Base-by-base conservation (phyloP, 37 sponge, comb jelly and placozoan species). In the Dysidea cf. avara region DNA sequence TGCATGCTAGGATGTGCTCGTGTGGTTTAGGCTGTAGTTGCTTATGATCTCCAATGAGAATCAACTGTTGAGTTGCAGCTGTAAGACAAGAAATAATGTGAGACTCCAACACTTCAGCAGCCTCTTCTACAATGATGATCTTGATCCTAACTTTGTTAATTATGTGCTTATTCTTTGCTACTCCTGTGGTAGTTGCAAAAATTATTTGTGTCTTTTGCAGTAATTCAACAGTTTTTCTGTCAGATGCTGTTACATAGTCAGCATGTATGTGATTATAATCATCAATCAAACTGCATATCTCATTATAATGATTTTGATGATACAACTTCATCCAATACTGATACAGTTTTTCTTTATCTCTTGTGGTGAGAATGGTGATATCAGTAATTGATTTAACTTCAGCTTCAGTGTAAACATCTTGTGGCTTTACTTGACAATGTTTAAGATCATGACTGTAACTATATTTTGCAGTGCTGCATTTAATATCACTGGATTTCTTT, bases 21-120 rank as follows among this genome's bases (percentile, higher is more conserved):
- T 92, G 83, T 1, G 80, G 80, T 54, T 86, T 83, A 7, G 97
- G n/a, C n/a, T n/a, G n/a, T n/a, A n/a, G n/a, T n/a, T n/a, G n/a
- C n/a, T n/a, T n/a, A n/a, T n/a, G n/a, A n/a, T n/a, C n/a, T n/a
- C n/a, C n/a, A n/a, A n/a, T n/a, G n/a, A n/a, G n/a, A n/a, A n/a
- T n/a, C n/a, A n/a, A n/a, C n/a, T n/a, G n/a, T n/a, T n/a, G n/a
- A n/a, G n/a, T n/a, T n/a, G n/a, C n/a, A n/a, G n/a, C n/a, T n/a
- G n/a, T n/a, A n/a, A n/a, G n/a, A n/a, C n/a, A n/a, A n/a, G n/a
- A n/a, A n/a, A n/a, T n/a, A n/a, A n/a, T n/a, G n/a, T n/a, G n/a
- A n/a, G n/a, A n/a, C n/a, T n/a, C n/a, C n/a, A n/a, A n/a, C n/a
- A 97, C 82, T 40, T 97, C 97, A 50, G 97, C 97, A 46, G 94